Evolutionary conservation across 2,113 vertebrate species (phyloP).

Genomic region (Vimba vimba): DNA sequence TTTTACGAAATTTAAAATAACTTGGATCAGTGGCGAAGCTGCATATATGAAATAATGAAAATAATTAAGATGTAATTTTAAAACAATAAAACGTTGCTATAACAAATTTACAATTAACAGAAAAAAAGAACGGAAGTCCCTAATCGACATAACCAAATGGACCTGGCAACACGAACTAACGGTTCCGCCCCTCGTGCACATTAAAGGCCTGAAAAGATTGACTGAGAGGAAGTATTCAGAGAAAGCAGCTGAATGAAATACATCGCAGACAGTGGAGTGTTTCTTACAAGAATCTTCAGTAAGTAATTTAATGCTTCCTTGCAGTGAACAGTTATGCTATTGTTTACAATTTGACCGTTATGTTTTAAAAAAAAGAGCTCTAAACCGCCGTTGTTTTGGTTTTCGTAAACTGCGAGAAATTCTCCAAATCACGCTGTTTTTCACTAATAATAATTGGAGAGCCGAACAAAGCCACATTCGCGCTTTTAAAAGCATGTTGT

Average conservation of each 20-base stretch:
- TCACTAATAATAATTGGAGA: background rate
- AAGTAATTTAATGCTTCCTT: background rate
- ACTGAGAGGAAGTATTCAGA: background rate
- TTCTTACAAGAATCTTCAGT: background rate
- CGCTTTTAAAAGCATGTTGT: background rate
- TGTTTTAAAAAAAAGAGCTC: background rate
- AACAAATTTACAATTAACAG: background rate
- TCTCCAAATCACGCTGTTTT: no score
- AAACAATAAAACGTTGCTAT: background rate
- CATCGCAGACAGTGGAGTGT: background rate
- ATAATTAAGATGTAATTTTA: no score
- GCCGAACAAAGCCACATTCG: background rate
- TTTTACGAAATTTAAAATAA: background rate
- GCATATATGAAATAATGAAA: no score
- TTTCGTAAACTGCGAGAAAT: background rate
- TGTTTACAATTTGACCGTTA: background rate
- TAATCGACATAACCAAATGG: background rate
- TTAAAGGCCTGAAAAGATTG: background rate
- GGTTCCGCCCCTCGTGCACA: background rate
- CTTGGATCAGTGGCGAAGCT: no score
- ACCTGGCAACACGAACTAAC: background rate
- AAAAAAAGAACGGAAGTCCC: background rate
- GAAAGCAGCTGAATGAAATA: background rate
- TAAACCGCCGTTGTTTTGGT: background rate
- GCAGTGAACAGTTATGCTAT: background rate